Conservation (phyloP, 2,113 vertebrate genomes). For the Scortum barcoo region DNA sequence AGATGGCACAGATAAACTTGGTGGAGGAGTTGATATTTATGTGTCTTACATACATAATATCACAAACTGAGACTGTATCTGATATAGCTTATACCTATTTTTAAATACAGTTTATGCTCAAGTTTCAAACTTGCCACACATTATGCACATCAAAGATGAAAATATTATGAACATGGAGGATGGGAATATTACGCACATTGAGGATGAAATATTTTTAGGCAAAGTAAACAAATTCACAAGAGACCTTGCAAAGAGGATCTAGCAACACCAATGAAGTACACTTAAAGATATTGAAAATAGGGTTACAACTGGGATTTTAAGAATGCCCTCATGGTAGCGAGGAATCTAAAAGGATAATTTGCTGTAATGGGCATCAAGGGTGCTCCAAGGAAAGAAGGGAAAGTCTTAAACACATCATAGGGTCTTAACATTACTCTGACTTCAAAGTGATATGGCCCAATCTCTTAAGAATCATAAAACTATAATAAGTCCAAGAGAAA, state of each 20-base stretch:
- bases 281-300: constrained; percentile 22
- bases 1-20: constrained; percentile 5
- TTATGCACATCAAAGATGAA: background rate
- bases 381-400: constrained; percentile 30
- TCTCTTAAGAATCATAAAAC: constrained; percentile 65
- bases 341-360: constrained; percentile 63
- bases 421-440: constrained; percentile 50
- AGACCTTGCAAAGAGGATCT: background rate
- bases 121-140: constrained; percentile 7
- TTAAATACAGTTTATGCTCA: background rate
- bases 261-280: constrained; percentile 4
- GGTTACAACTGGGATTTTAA: constrained; percentile 34
- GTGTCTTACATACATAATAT: background rate
- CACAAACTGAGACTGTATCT: background rate
- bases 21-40: background rate
- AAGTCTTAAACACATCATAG: constrained; percentile 44
- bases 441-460: constrained; percentile 56
- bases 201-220: constrained; percentile 9
- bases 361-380: constrained; percentile 62
- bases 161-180: background rate
- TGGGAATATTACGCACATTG: background rate
- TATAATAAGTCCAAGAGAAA: constrained; percentile 50
- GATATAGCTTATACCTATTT: background rate
- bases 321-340: constrained; percentile 35
- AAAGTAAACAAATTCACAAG: constrained; percentile 11